Evolutionary conservation across 2,888 invertebrate genomes (phyloP).

Genomic region (Lepidonotus clava): DNA sequence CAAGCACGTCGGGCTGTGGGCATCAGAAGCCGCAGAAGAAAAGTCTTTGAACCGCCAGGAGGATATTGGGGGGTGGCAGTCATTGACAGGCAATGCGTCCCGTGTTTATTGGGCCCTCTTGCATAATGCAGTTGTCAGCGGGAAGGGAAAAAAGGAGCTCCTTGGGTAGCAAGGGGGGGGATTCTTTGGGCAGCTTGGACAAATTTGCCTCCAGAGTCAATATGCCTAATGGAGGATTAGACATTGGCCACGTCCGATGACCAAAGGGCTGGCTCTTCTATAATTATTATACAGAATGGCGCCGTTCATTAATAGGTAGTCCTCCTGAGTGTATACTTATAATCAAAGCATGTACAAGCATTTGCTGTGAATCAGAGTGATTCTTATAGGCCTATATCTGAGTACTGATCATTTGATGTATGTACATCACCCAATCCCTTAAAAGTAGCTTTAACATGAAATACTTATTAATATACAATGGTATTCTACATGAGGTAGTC

Average conservation of each 20-base stretch:
- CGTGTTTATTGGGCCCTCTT: neutral
- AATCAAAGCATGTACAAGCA: too few species aligned
- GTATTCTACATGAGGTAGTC: too few species aligned
- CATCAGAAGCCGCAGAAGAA: neutral
- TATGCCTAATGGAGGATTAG: constrained; percentile 10
- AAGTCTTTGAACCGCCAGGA: neutral
- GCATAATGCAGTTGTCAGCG: constrained; percentile 38
- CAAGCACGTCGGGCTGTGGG: neutral
- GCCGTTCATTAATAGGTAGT: too few species aligned
- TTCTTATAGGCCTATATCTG: too few species aligned
- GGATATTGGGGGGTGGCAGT: neutral
- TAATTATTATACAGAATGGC: too few species aligned
- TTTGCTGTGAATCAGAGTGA: too few species aligned
- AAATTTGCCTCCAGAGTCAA: constrained; percentile 19
- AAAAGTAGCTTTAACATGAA: too few species aligned
- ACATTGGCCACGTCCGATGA: neutral
- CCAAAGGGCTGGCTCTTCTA: too few species aligned
- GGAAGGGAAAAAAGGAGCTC: neutral
- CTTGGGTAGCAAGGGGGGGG: neutral
- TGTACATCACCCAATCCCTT: too few species aligned
- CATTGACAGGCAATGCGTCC: neutral
- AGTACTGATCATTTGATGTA: too few species aligned
- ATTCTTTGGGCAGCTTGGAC: neutral
- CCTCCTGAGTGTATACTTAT: too few species aligned
- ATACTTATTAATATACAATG: too few species aligned